Evolutionary conservation across 2,888 invertebrate genomes (phyloP).

Genomic region (Acanthopleura granulata): DNA sequence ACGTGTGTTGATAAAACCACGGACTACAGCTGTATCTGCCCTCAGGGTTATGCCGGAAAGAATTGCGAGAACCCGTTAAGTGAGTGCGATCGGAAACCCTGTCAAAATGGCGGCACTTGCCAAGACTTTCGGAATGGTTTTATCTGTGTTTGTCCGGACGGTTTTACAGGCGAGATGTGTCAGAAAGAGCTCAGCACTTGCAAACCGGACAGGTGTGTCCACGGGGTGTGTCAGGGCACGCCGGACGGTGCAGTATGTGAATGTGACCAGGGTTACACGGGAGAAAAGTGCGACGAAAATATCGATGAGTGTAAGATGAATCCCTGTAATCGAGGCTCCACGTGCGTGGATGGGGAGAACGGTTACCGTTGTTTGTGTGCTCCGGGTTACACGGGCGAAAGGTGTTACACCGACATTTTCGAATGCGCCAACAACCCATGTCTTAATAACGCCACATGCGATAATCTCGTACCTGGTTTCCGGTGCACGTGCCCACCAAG

Average conservation of each 20-base stretch:
- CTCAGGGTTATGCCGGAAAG: not conserved
- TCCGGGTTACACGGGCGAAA: constrained; percentile 11
- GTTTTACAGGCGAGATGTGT: not conserved
- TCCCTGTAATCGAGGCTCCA: constrained; percentile 3
- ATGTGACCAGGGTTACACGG: constrained; percentile 16
- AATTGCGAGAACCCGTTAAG: not conserved
- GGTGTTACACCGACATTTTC: constrained; percentile 11
- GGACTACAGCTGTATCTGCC: not conserved
- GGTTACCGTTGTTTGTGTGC: constrained; percentile 12
- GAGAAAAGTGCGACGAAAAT: constrained; percentile 10
- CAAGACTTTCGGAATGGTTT: constrained; percentile 10
- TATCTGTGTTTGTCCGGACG: not conserved
- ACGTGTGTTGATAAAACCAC: not conserved
- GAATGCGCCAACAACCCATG: constrained; percentile 17
- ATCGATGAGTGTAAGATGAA: constrained; percentile 17
- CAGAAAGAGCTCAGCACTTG: not conserved
- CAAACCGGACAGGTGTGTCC: not conserved
- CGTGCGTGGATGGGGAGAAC: constrained; percentile 14
- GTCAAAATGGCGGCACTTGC: constrained; percentile 4
- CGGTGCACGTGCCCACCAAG: constrained; percentile 5
- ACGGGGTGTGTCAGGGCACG: not conserved
- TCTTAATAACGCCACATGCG: constrained; percentile 16
- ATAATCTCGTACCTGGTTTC: constrained; percentile 1
- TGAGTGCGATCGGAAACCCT: not conserved
- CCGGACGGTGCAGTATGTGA: not conserved